phyloP scores from a whole-genome alignment of 2,888 invertebrate species.

The Mythimna vitellina region DNA sequence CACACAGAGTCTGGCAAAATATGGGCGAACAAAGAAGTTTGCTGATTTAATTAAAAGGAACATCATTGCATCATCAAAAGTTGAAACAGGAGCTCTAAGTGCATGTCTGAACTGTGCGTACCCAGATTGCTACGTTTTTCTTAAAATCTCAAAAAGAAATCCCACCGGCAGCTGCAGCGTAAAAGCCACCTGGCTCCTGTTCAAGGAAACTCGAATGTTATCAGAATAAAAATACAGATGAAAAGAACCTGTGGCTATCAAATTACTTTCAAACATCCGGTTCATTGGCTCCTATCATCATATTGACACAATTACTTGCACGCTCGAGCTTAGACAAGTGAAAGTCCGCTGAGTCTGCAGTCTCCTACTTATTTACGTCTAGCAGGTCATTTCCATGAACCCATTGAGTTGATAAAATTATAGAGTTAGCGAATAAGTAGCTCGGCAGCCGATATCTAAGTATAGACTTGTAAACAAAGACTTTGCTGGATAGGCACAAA shows the following conservation, averaged over 20 bases:
- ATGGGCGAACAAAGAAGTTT: neutral
- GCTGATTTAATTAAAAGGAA: neutral
- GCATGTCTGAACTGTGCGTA: neutral
- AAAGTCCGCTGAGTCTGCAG: conserved; percentile 71
- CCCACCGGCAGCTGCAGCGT: neutral
- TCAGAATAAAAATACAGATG: conserved; percentile 36
- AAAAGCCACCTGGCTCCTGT: conserved; percentile 23
- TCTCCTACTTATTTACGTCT: conserved; percentile 71
- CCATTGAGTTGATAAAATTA: conserved; percentile 71
- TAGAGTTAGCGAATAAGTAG: conserved; percentile 43
- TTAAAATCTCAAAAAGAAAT: neutral
- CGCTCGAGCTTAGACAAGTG: conserved; percentile 64
- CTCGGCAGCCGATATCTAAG: conserved; percentile 16
- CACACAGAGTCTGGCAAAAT: neutral
- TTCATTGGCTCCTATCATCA: conserved; percentile 60
- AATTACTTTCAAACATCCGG: conserved; percentile 64
- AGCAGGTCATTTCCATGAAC: conserved; percentile 75
- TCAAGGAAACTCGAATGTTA: conserved; percentile 32
- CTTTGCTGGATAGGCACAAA: conserved; percentile 28
- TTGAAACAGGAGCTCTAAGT: neutral
- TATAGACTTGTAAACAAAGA: conserved; percentile 43
- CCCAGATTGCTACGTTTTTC: neutral
- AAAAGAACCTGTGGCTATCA: conserved; percentile 51
- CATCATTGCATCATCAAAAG: neutral
- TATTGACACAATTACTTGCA: conserved; percentile 64